A percentile compares a stretch with the other conserved stretches of the same genome.
These are phyloP conservation scores for Caenorhabditis sp. DNA, from an alignment of 2,888 invertebrate genomes.

Conservation along the genomic window DNA sequence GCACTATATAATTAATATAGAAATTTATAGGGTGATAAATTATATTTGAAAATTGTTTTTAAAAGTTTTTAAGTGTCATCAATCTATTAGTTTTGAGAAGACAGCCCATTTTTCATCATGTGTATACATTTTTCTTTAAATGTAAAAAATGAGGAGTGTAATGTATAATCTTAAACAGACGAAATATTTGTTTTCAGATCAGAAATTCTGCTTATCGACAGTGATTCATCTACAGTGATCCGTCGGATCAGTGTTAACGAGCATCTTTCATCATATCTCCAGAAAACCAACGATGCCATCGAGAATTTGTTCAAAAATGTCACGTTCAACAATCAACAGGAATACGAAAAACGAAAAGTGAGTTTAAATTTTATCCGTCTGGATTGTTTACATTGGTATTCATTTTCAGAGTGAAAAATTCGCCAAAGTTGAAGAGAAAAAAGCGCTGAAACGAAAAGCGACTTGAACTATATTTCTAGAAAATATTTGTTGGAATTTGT, in stretches of 20 bases:
- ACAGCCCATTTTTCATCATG: too few species aligned
- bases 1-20: too few species aligned
- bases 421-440: slow-evolving; percentile 35
- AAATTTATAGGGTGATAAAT: too few species aligned
- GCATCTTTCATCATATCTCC: slow-evolving; percentile 12
- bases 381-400: too few species aligned
- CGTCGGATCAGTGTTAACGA: slow-evolving; percentile 2
- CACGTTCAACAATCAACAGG: slow-evolving; percentile 44
- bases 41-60: too few species aligned
- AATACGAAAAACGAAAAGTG: slow-evolving; percentile 52
- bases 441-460: slow-evolving; percentile 17
- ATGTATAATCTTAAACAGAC: too few species aligned
- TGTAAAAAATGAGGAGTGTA: too few species aligned
- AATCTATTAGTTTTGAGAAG: too few species aligned
- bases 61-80: too few species aligned
- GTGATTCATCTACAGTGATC: background rate
- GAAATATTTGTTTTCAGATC: slow-evolving; percentile 8
- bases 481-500: slow-evolving; percentile 7
- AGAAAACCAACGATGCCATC: slow-evolving; percentile 31
- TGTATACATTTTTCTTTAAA: too few species aligned
- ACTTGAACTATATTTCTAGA: slow-evolving; percentile 5
- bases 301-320: slow-evolving; percentile 47
- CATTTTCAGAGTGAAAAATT: slow-evolving; percentile 40
- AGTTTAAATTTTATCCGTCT: background rate
- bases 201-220: background rate